phyloP scores from a whole-genome alignment of 2,888 invertebrate species.

The Amiota minor region DNA sequence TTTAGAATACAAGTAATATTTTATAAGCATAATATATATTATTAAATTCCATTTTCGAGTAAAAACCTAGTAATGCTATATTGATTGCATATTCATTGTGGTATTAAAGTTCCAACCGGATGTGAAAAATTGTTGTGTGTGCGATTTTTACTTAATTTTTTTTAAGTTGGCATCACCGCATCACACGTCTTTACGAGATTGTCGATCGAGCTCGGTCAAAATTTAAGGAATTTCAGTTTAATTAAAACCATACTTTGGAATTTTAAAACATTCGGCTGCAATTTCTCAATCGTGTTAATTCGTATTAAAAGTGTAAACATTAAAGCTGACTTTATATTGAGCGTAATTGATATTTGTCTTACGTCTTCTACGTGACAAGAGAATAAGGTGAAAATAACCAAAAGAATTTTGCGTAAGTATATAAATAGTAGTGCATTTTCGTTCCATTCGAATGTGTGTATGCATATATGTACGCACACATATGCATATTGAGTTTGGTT shows the following conservation, averaged over 20 bases:
- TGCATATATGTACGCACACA: not conserved
- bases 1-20: too few relatives aligned
- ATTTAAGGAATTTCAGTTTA: not conserved
- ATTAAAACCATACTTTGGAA: not conserved
- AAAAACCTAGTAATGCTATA: too few relatives aligned
- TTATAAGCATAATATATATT: too few relatives aligned
- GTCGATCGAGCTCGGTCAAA: slow-evolving; percentile 13
- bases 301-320: not conserved
- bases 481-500: not conserved
- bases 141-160: not conserved
- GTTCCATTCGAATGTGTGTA: not conserved
- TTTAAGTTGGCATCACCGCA: not conserved
- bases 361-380: not conserved
- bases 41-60: too few relatives aligned
- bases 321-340: not conserved
- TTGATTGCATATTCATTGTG: too few relatives aligned
- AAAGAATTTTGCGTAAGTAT: slow-evolving; percentile 18
- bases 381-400: slow-evolving; percentile 1
- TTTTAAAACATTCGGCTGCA: not conserved
- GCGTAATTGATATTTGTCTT: not conserved
- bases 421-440: slow-evolving; percentile 7
- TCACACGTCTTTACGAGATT: not conserved
- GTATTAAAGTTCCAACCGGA: too few relatives aligned
- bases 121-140: too few relatives aligned
- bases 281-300: not conserved